These are phyloP conservation scores for Pseudochromis fuscus DNA, from an alignment of 2,797 vertebrate genomes.

Conservation along the genomic window DNA sequence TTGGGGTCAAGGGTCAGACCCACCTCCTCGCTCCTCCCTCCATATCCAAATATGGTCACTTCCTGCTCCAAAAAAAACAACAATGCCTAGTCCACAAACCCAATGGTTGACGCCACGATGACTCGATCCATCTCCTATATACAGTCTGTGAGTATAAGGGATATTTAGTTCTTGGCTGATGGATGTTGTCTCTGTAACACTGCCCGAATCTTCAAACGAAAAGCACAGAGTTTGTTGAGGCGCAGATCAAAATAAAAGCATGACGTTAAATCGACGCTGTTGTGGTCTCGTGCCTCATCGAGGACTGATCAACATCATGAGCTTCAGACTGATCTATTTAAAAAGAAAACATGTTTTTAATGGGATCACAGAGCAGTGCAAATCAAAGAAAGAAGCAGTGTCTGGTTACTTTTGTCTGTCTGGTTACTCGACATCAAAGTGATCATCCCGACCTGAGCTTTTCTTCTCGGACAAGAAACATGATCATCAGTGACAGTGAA, in stretches of 20 bases:
- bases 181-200: too few relatives aligned
- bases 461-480: slow-evolving; percentile 36
- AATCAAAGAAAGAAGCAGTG: too few relatives aligned
- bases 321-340: slow-evolving; percentile 23
- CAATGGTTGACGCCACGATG: too few relatives aligned
- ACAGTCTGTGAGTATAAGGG: too few relatives aligned
- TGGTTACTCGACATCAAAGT: slow-evolving; percentile 45
- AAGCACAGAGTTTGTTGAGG: not conserved
- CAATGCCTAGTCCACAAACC: too few relatives aligned
- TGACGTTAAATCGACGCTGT: slow-evolving; percentile 2
- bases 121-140: too few relatives aligned
- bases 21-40: too few relatives aligned
- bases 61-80: too few relatives aligned
- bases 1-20: too few relatives aligned
- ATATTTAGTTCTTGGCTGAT: too few relatives aligned
- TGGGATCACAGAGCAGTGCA: slow-evolving; percentile 22
- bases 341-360: slow-evolving; percentile 28
- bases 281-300: not conserved
- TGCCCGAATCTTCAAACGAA: too few relatives aligned
- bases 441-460: slow-evolving; percentile 32
- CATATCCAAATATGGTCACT: too few relatives aligned
- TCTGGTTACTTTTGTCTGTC: slow-evolving; percentile 46
- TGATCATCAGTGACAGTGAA: slow-evolving; percentile 19
- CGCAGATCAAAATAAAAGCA: not conserved
- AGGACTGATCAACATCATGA: slow-evolving; percentile 9